Evolutionary conservation across 92 coral and sea anemone genomes (phyloP).

Genomic region (Phenganax subtilis): DNA sequence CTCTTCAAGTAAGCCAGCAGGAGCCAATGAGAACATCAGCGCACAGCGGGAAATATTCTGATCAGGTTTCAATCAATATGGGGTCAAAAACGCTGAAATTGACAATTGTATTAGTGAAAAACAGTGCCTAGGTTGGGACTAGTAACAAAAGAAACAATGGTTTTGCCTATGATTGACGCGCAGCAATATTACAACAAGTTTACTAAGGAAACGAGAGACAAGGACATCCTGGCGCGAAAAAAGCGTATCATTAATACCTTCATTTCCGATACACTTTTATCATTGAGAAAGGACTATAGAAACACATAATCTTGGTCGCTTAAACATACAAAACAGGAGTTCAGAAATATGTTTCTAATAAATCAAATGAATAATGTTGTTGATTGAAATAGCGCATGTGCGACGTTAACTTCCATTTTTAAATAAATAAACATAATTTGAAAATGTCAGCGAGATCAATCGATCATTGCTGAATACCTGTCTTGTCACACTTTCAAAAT

Average conservation of each 20-base stretch:
- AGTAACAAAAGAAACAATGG: too few relatives aligned
- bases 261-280: conserved; percentile 1
- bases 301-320: too few relatives aligned
- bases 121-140: too few relatives aligned
- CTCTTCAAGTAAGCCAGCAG: background rate
- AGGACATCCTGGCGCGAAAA: background rate
- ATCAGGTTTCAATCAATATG: background rate
- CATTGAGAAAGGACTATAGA: too few relatives aligned
- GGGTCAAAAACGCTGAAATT: background rate
- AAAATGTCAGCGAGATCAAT: conserved; percentile 6
- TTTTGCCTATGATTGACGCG: too few relatives aligned
- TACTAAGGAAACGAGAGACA: background rate
- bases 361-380: conserved; percentile 15
- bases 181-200: background rate
- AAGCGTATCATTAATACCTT: background rate
- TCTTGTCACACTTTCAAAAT: too few relatives aligned
- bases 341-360: background rate
- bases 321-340: too few relatives aligned
- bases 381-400: conserved; percentile 9
- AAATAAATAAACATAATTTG: background rate
- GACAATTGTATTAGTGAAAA: background rate
- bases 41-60: conserved; percentile 14
- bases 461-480: background rate
- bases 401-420: background rate
- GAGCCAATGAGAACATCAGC: background rate